A percentile compares a stretch with the other conserved stretches of the same genome.
These are phyloP conservation scores for Virgularia gustaviana DNA, from an alignment of 92 coral and sea anemone genomes.

Conservation along the genomic window DNA sequence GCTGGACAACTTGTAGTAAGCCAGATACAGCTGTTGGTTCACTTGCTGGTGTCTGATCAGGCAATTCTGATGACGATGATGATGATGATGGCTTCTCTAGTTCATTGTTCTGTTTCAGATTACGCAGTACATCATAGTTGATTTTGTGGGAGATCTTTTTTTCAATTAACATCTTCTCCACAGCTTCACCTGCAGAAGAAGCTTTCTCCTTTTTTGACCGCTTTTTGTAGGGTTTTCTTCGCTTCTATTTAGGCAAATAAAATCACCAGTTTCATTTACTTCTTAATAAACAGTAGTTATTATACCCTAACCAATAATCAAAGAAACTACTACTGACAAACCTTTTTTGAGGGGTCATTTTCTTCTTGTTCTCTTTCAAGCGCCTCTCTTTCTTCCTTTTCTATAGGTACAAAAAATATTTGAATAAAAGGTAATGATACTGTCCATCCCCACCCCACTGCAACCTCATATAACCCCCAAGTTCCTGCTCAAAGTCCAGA, in stretches of 20 bases:
- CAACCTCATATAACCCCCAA: background rate
- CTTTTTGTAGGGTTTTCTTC: conserved; percentile 69
- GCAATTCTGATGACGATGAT: no score
- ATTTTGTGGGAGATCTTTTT: conserved; percentile 92
- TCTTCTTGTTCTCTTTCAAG: conserved; percentile 80
- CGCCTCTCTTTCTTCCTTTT: conserved; percentile 93
- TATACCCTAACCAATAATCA: background rate
- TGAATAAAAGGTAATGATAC: background rate
- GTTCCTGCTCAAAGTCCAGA: background rate
- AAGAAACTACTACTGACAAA: background rate
- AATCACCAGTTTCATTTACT: background rate
- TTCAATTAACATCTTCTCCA: conserved; percentile 96
- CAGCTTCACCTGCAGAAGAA: conserved; percentile 91
- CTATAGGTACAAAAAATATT: conserved; percentile 29
- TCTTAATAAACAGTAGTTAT: conserved; percentile 16
- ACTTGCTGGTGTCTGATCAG: conserved; percentile 33
- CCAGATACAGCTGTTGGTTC: conserved; percentile 45
- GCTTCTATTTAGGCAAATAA: conserved; percentile 64
- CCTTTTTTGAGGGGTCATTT: conserved; percentile 71
- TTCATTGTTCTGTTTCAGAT: conserved; percentile 62
- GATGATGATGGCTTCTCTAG: conserved; percentile 47
- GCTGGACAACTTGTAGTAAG: conserved; percentile 28
- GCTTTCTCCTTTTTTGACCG: conserved; percentile 70
- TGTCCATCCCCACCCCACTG: background rate
- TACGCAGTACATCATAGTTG: conserved; percentile 90